Evolutionary conservation across 2,113 vertebrate species (phyloP), one percentile per base, ranked within the genome.

Genomic region (Saccopteryx bilineata): DNA sequence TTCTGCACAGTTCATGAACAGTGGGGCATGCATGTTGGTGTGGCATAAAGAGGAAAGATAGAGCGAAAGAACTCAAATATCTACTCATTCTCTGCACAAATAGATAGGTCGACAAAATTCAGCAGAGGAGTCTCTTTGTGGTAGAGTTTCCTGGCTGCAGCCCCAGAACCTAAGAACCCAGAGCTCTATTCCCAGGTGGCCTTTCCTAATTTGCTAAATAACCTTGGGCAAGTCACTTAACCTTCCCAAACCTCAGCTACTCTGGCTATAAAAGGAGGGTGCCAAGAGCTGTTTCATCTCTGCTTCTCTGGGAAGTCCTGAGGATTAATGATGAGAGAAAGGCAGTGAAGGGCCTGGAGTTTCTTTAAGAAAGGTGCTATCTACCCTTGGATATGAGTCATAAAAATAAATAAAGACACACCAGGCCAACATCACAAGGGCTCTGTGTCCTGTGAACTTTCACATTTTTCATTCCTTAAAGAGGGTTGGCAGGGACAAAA

Each of bases 211-310:
- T 94, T 94, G 87, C 92, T 90, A 84, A 96, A 93, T 80, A 96
- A 95, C 92, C 91, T 76, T 93, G 96, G 81, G 87, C 94, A 81
- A 95, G 94, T 96, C 96, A 95, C 84, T 95, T 95, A 88, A 93
- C 96, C 84, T 94, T 78, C 92, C 61, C 87, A 87, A 87, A 84
- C 83, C 89, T 68, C 74, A 23, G 93, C 80, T 56, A 72, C 71
- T 91, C 90, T 4, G 1, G n/a, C 84, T 65, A 11, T 58, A 85
- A 72, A 31, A 87, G 69, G 31, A 56, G 75, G 81, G 75, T 31
- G 15, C n/a, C 0, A 26, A 56, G 80, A 56, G 11, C 79, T 76
- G 54, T 69, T 86, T 93, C 28, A 50, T 39, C 52, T 19, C 60
- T 24, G 52, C 48, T 66, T 87, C 83, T 66, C 19, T 0, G 0